Conservation (phyloP, 1,140 invertebrate genomes). For the Diabrotica undecimpunctata region DNA sequence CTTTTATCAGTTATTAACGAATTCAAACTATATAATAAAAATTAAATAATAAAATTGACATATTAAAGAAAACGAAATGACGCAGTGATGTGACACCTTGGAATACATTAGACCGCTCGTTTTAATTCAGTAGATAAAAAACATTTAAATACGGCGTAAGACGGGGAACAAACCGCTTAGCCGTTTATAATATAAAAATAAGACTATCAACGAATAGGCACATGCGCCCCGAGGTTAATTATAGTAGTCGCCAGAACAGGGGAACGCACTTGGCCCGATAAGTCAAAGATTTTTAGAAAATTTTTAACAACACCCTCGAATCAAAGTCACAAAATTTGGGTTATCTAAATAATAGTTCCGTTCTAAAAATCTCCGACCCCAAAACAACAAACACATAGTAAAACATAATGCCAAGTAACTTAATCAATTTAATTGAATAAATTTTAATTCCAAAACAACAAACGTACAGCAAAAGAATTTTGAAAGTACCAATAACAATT, state of each 20-base stretch:
- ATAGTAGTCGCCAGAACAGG: constrained; percentile 17
- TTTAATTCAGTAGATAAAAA: constrained; percentile 23
- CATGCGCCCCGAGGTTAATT: constrained; percentile 11
- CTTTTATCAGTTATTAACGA: constrained; percentile 17
- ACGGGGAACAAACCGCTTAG: constrained; percentile 5
- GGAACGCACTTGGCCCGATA: constrained; percentile 12
- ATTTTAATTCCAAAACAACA: constrained; percentile 33
- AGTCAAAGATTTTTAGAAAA: constrained; percentile 10
- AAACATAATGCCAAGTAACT: constrained; percentile 33
- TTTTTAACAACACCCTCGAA: not conserved
- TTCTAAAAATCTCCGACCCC: constrained; percentile 8
- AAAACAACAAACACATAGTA: constrained; percentile 22
- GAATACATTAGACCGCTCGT: constrained; percentile 27
- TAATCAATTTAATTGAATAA: constrained; percentile 38
- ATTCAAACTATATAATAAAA: constrained; percentile 22
- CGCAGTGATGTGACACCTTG: constrained; percentile 35
- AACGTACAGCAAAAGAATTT: constrained; percentile 37
- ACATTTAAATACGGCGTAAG: constrained; percentile 6
- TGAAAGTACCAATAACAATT: constrained; percentile 36
- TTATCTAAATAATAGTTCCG: not conserved
- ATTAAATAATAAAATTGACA: constrained; percentile 18
- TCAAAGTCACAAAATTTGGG: no score
- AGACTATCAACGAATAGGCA: constrained; percentile 22
- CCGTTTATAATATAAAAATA: constrained; percentile 13
- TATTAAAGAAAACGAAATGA: constrained; percentile 25